A percentile compares a stretch with the other conserved stretches of the same genome.
Evolutionary conservation across 2,797 vertebrate genomes (phyloP).

Genomic region (Siniperca undulata): DNA sequence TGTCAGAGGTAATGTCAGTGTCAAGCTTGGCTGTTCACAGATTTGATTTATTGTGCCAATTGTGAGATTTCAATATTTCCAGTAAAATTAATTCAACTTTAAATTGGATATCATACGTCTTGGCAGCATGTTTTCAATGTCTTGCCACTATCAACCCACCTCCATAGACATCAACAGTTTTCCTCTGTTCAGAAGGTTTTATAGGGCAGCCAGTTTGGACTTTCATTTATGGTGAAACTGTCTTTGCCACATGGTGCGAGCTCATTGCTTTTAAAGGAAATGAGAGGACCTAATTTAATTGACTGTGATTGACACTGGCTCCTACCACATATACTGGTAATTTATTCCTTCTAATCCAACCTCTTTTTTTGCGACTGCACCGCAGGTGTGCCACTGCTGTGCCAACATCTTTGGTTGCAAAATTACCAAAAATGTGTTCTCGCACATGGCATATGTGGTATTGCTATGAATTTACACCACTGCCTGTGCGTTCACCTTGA

Average conservation of each 20-base stretch:
- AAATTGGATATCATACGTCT: conserved; percentile 57
- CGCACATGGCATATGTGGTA: conserved; percentile 46
- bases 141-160: conserved; percentile 31
- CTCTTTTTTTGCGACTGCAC: conserved; percentile 48
- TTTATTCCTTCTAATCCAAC: conserved; percentile 72
- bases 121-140: conserved; percentile 53
- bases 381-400: conserved; percentile 68
- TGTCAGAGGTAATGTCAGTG: conserved; percentile 47
- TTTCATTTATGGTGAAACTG: conserved; percentile 62
- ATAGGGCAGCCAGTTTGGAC: conserved; percentile 40
- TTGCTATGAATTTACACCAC: conserved; percentile 56
- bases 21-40: conserved; percentile 53
- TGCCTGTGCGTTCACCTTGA: conserved; percentile 63
- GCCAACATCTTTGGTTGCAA: conserved; percentile 54
- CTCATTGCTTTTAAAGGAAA: conserved; percentile 66
- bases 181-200: conserved; percentile 27
- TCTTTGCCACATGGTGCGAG: conserved; percentile 54
- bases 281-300: conserved; percentile 74
- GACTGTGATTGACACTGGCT: conserved; percentile 74
- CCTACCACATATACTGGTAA: conserved; percentile 65
- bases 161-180: conserved; percentile 9
- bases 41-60: conserved; percentile 70
- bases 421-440: conserved; percentile 64
- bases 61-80: conserved; percentile 67
- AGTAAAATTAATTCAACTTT: conserved; percentile 55